Evolutionary conservation across 64 coral and sea anemone genomes (phyloP).

Genomic region (Montipora sp.): DNA sequence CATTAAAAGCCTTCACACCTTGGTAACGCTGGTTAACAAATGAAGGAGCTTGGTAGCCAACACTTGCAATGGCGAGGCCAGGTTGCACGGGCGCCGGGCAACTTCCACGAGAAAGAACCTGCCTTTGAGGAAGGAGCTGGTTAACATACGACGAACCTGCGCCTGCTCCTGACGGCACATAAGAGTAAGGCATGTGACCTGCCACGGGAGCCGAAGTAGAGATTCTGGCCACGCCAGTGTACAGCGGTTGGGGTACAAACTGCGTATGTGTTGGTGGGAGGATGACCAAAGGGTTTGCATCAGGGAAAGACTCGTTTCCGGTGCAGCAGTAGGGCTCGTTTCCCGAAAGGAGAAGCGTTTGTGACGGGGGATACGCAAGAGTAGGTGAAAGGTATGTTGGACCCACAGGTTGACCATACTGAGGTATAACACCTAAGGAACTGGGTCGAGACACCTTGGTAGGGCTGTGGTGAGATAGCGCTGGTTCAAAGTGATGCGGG

Average conservation of each 20-base stretch:
- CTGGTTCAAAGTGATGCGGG: slow-evolving; percentile 19
- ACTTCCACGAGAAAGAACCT: slow-evolving; percentile 61
- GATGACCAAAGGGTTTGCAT: slow-evolving; percentile 75
- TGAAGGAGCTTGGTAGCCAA: slow-evolving; percentile 38
- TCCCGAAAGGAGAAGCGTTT: slow-evolving; percentile 68
- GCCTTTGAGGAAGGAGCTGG: slow-evolving; percentile 56
- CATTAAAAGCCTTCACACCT: slow-evolving; percentile 85
- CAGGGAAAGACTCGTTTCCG: slow-evolving; percentile 46
- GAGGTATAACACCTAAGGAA: slow-evolving; percentile 75
- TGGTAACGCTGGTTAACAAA: slow-evolving; percentile 64
- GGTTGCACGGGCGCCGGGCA: slow-evolving; percentile 70
- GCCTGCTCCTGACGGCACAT: slow-evolving; percentile 62
- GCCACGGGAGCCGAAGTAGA: slow-evolving; percentile 50
- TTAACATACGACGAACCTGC: slow-evolving; percentile 57
- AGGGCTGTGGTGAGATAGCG: slow-evolving; percentile 18
- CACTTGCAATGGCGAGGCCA: slow-evolving; percentile 55
- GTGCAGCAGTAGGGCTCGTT: slow-evolving; percentile 76
- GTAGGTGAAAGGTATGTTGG: slow-evolving; percentile 81
- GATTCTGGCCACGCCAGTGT: slow-evolving; percentile 73
- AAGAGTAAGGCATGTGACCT: slow-evolving; percentile 78
- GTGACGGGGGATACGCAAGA: slow-evolving; percentile 72
- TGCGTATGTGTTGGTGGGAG: slow-evolving; percentile 78
- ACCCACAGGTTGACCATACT: slow-evolving; percentile 64
- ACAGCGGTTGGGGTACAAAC: slow-evolving; percentile 81
- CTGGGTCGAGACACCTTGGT: slow-evolving; percentile 57